phyloP scores from a whole-genome alignment of 2,113 vertebrate genomes.

The Mirounga angustirostris region DNA sequence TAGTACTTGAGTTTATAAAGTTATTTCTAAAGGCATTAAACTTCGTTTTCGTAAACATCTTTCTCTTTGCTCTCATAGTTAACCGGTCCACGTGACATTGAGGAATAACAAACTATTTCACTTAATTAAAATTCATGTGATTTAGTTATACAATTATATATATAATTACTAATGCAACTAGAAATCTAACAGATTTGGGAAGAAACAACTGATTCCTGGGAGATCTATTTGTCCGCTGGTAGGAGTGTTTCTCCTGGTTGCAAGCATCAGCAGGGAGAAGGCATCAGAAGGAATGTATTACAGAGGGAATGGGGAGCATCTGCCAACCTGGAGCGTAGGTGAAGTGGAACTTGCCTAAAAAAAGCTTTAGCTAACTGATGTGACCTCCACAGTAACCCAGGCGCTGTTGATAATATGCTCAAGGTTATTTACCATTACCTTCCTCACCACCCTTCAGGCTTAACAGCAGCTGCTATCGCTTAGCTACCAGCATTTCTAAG shows the following conservation, averaged over 20 bases:
- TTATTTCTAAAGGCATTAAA: slow-evolving; percentile 40
- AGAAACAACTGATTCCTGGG: background rate
- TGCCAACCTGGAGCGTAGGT: background rate
- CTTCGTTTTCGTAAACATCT: background rate
- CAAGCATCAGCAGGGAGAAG: background rate
- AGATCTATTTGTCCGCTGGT: background rate
- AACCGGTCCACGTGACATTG: background rate
- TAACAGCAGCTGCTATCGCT: background rate
- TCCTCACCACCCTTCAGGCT: background rate
- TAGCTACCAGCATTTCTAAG: background rate
- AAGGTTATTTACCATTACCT: background rate
- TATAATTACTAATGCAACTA: background rate
- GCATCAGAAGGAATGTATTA: background rate
- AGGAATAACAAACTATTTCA: background rate
- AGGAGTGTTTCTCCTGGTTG: background rate
- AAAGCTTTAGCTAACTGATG: background rate
- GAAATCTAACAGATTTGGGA: background rate
- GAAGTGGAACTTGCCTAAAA: background rate
- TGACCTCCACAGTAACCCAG: background rate
- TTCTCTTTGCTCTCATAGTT: background rate
- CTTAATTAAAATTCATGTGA: background rate
- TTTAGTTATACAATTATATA: background rate
- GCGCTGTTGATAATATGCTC: background rate
- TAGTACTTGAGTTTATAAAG: background rate
- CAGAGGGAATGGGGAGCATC: background rate